These are phyloP conservation scores for Brevimyrus niger DNA, from an alignment of 2,113 vertebrate genomes.

Conservation along the genomic window DNA sequence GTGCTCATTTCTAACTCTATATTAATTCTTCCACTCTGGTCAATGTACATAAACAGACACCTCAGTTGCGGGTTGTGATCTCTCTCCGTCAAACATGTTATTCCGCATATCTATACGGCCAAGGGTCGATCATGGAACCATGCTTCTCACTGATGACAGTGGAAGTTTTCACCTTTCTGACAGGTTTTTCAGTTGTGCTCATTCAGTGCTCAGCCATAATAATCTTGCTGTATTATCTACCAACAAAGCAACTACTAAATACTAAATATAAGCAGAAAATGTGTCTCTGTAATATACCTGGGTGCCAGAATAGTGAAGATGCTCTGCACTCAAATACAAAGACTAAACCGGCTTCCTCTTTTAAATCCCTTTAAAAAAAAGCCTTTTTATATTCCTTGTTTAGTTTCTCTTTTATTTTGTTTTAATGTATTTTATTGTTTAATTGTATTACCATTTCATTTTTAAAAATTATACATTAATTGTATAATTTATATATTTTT, in stretches of 20 bases:
- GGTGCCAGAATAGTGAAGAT: neutral
- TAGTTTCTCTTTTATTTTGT: neutral
- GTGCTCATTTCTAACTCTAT: neutral
- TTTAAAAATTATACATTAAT: neutral
- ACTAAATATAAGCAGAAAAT: neutral
- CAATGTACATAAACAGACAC: neutral
- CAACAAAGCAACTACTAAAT: neutral
- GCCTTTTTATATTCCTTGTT: neutral
- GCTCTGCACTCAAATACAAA: neutral
- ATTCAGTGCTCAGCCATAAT: neutral
- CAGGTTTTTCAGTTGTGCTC: neutral
- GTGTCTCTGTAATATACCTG: neutral
- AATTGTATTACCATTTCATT: neutral
- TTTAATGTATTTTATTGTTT: neutral
- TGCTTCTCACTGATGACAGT: neutral
- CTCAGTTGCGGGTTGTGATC: neutral
- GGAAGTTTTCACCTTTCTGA: neutral
- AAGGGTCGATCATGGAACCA: neutral
- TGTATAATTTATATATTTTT: neutral
- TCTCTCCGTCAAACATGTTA: neutral
- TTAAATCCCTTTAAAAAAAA: neutral
- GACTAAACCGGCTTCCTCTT: neutral
- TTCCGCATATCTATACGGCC: neutral
- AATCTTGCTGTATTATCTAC: neutral
- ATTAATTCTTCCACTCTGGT: neutral